Percentiles rank a stretch among this genome's conserved stretches.
phyloP scores from a whole-genome alignment of 2,888 invertebrate genomes.

The Galeopsomyia nigrocyanea region DNA sequence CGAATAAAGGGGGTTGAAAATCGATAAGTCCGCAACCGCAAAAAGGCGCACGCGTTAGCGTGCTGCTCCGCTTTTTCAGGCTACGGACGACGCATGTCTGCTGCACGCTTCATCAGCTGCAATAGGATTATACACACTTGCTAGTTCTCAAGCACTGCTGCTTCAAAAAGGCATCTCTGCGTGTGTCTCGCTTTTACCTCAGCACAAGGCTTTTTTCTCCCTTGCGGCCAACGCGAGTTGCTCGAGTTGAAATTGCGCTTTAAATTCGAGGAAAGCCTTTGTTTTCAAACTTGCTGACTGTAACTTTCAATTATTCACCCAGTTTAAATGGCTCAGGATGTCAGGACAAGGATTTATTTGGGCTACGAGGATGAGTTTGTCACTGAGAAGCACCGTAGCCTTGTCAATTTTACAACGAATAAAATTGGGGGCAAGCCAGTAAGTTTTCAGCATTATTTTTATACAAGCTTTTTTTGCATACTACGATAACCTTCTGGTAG shows the following conservation, averaged over 20 bases:
- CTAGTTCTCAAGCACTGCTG: neutral
- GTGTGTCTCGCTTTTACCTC: neutral
- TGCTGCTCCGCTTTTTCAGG: conserved; percentile 36
- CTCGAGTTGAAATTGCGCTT: no score
- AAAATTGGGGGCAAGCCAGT: conserved; percentile 82
- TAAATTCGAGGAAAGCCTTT: no score
- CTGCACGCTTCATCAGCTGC: conserved; percentile 48
- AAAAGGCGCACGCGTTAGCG: conserved; percentile 57
- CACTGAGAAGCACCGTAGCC: conserved; percentile 77
- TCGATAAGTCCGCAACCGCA: conserved; percentile 53
- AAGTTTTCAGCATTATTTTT: conserved; percentile 50
- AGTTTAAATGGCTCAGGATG: conserved; percentile 66
- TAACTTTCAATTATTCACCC: neutral
- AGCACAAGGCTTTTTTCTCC: no score
- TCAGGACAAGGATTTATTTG: conserved; percentile 77
- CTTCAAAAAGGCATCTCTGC: neutral
- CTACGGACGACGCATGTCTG: conserved; percentile 54
- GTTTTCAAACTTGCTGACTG: no score
- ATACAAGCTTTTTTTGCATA: no score
- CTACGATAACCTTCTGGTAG: no score
- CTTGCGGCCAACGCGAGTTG: no score
- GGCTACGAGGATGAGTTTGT: conserved; percentile 86
- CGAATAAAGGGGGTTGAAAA: conserved; percentile 46
- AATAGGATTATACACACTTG: conserved; percentile 44
- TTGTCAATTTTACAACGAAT: conserved; percentile 80